Evolutionary conservation across 2,797 vertebrate species (phyloP), one percentile per base, ranked within the genome.

Genomic region (Melanotaenia maccullochi): DNA sequence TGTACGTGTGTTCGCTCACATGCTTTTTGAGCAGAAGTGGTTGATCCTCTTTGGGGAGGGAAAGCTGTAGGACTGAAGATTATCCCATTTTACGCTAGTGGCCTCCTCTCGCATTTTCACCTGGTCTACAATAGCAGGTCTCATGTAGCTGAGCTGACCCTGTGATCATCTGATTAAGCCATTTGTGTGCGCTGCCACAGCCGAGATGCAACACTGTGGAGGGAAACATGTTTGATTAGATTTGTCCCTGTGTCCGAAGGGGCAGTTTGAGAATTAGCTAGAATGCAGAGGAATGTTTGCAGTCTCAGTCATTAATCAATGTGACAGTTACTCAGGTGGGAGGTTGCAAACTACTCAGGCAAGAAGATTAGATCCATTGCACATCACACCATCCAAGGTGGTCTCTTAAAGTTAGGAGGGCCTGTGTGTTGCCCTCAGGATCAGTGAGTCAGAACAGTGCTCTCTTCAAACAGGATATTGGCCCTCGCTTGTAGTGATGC

Each of bases 371-470:
- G 79, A 83, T 82, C 73, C 79, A 68, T 25, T 56, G 64, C 65
- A 60, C 81, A 75, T 88, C 85, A 71, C 75, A 76, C 76, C 67
- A 73, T 74, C 75, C 59, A 22, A 87, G 87, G 90, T 86, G 87
- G 87, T 90, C 87, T 80, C 60, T 52, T 32, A 55, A 60, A 75
- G 54, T 13, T 12, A 57, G 79, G 61, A 79, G 71, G 73, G 63
- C 35, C 61, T 77, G 81, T 70, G 68, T 40, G 60, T 55, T 54
- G 67, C 38, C 84, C 56, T 54, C 52, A 70, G 86, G 81, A 85
- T 94, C 93, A 94, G 81, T 93, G 92, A 94, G 90, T 90, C 91
- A 94, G 93, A 95, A 95, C 94, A 92, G 86, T 90, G 85, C 89
- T 87, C 83, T 56, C 89, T 73, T 75, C 85, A 92, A 83, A 91